Base-by-base conservation (phyloP, 1,140 invertebrate species). In the Anastrepha obliqua region DNA sequence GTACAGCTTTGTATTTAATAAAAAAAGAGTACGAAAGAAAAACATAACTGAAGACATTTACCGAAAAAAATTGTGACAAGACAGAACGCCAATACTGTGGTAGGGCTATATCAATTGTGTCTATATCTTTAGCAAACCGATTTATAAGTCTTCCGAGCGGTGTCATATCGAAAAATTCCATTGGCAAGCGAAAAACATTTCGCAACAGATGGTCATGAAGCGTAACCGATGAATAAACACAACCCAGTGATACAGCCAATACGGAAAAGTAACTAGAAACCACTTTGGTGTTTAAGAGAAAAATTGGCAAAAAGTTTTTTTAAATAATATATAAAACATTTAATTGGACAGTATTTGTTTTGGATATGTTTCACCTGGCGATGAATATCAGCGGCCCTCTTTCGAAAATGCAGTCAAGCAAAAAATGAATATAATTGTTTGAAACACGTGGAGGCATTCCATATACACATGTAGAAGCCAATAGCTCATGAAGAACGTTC, bases 121-220 rank as follows among this genome's bases (percentile, higher is more conserved):
- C 95, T 88, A 96, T 93, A 93, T 97, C 97, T 94, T 96, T 97
- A 89, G 95, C 95, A 93, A 97, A 96, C 88, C 97, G 94, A 93
- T 96, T 96, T 85, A 97, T 93, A 90, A 97, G 95, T 90, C 97
- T 94, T 89, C 97, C 97, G 88, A 94, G 91, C 6, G 97, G 97
- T 89, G 96, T 97, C 86, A 94, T 95, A 93, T 97, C 96, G 93
- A 97, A 97, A 94, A 97, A 96, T 89, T 94, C 94, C 94, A 96
- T 95, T 59, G 96, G 95, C 91, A 95, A 95, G 88, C 94, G 94
- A 88, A 97, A 90, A 88, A 96, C 93, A 90, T 94, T 95, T 88
- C 91, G 89, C 64, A 98, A 93, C 87, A 97, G 93, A 81, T 88
- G 88, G 70, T 92, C 89, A 93, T 97, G 96, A 90, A 97, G 93